Percentiles rank a stretch among this genome's conserved stretches.
Conservation (phyloP, 37 sponge, comb jelly and placozoan genomes). For the Chondrosia reniformis region DNA sequence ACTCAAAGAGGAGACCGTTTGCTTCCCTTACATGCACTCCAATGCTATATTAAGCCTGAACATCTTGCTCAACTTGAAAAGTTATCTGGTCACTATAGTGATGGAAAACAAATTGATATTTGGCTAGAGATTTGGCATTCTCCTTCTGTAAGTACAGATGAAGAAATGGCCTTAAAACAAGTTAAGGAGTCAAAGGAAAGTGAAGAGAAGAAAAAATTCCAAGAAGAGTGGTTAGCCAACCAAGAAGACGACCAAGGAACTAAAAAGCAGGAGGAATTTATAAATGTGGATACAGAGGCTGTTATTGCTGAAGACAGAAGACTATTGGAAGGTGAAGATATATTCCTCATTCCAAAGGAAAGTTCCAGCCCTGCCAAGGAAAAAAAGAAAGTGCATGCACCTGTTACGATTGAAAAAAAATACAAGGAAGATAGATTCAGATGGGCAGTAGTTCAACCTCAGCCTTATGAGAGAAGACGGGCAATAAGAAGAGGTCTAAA, state of each 20-base stretch:
- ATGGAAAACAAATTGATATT: conserved; percentile 36
- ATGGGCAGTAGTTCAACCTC: conserved; percentile 40
- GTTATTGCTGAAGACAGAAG: conserved; percentile 31
- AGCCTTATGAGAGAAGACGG: conserved; percentile 1
- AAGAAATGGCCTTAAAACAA: background rate
- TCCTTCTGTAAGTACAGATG: background rate
- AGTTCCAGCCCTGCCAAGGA: background rate
- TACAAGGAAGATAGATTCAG: background rate
- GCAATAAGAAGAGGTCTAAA: conserved; percentile 24
- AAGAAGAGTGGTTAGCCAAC: too few species aligned
- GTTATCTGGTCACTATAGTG: background rate
- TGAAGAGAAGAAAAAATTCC: conserved; percentile 19
- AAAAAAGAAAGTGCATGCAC: background rate
- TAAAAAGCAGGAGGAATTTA: background rate
- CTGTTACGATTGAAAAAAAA: too few species aligned
- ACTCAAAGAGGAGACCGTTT: background rate
- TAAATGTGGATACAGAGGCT: conserved; percentile 23
- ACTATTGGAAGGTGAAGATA: conserved; percentile 26
- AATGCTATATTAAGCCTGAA: background rate
- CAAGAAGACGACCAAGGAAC: conserved; percentile 7
- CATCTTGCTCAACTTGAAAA: background rate
- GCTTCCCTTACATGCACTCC: background rate
- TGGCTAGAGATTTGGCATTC: conserved; percentile 56
- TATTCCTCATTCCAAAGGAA: background rate
- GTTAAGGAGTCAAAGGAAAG: background rate